Evolutionary conservation across 1,140 invertebrate genomes (phyloP), one percentile per base, ranked within the genome.

Genomic region (Zophobas morio): DNA sequence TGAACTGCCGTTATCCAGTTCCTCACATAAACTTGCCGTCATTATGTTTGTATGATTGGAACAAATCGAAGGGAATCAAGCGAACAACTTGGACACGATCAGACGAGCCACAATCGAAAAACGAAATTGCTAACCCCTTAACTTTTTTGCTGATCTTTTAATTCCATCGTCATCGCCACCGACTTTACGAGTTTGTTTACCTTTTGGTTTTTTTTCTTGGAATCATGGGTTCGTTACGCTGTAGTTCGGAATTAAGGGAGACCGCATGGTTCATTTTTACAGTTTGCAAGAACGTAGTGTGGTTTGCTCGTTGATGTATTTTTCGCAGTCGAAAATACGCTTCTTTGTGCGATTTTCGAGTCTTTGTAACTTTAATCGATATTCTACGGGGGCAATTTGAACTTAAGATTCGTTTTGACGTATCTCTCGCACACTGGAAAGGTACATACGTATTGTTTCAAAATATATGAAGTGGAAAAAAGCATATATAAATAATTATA

Each of bases 161-260:
- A 66, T 66, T 66, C 53, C 53, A 54, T 54, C 53, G 53, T 54
- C 53, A 54, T 54, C 53, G 53, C 53, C 53, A 54, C 53, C 35
- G 53, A 54, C 53, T 54, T 54, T 20, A 20, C 35, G 53, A 33
- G 53, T 54, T 54, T 54, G 53, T 54, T 54, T 54, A 54, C 33
- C 53, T 54, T 54, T 54, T 20, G 6, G 8, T n/a, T 54, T 54
- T 54, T 54, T 54, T 54, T 34, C 33, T 34, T 34, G 32, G 33
- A 34, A 34, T 54, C 32, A 20, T 34, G 53, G 53, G 33, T 54
- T 54, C 20, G 53, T 54, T 54, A 34, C 53, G 53, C 53, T 54
- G 35, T 54, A 34, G 53, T 20, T 20, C 20, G 20, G 20, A 20
- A 20, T 20, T 20, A 20, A 20, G 20, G 20, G 20, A 20, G 20